Base-by-base conservation (phyloP, 2,888 invertebrate genomes). In the Xanthia icteritia region DNA sequence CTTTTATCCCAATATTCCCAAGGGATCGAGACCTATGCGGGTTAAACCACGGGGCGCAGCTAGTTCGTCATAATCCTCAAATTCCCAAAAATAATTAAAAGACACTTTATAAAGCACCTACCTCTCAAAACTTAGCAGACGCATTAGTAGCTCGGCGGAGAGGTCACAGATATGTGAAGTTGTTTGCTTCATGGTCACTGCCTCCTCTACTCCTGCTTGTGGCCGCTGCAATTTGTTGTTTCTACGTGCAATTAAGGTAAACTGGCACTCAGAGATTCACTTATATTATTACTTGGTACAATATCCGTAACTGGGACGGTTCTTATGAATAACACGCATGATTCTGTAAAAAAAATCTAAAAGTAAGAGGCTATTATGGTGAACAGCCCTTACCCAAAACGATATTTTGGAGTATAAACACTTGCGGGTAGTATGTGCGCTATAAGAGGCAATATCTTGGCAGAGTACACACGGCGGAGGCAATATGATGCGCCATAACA, bases 91-190 rank as follows among this genome's bases (percentile, higher is more conserved):
- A 66, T 63, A 54, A 63, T 45, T 76, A 60, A 27, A 68, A 56
- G 27, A 9, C 54, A 36, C 42, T 36, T 54, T 17, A 27, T 54
- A 9, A 56, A 27, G 60, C 31, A 63, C 20, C 8, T 51, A 36
- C 61, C 61, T 36, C 27, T 63, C 56, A n/a, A 69, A 76, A 76
- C 63, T 64, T 77, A 31, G 20, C 48, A 76, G 77, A 76, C 76
- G 20, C 77, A 27, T 77, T 69, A 77, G 48, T 15, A 58, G 31
- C 51, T 51, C 36, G n/a, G 8, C 23, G 2, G 48, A 61, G 15
- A 48, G 20, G 51, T 20, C 51, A 5, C 23, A 51, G 23, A 23
- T 51, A 17, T 17, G 5, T n/a, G 13, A 9, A 20, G 36, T 48
- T n/a, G 48, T 66, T n/a, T 36, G 45, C 23, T 31, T 51, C 51